A percentile compares a stretch with the other conserved stretches of the same genome.
phyloP scores from a whole-genome alignment of 1,140 invertebrate genomes.

The Hirudo medicinalis region DNA sequence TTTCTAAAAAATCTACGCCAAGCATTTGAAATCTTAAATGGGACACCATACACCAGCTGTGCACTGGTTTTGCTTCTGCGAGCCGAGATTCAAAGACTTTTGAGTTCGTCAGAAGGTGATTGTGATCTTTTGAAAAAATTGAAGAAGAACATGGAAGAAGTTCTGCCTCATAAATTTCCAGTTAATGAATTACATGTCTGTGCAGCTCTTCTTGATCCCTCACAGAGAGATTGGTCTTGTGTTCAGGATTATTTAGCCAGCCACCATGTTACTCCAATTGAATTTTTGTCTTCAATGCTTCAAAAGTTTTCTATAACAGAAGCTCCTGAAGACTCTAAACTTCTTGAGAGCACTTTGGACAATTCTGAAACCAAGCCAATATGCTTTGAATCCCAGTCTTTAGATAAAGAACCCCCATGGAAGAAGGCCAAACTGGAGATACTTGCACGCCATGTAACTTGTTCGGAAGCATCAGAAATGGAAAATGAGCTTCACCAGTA shows the following conservation, averaged over 20 bases:
- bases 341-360: not conserved
- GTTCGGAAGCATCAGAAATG: not conserved
- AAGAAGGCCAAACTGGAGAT: constrained; percentile 6
- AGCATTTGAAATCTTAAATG: constrained; percentile 11
- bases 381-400: not conserved
- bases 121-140: not conserved
- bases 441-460: not conserved
- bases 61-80: not conserved
- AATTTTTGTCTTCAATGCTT: constrained; percentile 1
- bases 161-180: not conserved
- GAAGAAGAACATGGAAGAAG: not conserved
- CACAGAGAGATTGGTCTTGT: not conserved
- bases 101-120: not conserved
- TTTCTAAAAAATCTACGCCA: not conserved
- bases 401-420: not conserved
- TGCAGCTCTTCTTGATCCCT: constrained; percentile 4
- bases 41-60: not conserved
- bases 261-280: not conserved
- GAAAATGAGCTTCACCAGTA: constrained; percentile 4
- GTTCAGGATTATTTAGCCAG: not conserved
- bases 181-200: constrained; percentile 4
- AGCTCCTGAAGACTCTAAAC: not conserved
- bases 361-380: not conserved
- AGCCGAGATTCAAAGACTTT: not conserved
- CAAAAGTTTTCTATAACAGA: not conserved